A percentile compares a stretch with the other conserved stretches of the same genome.
phyloP scores from a whole-genome alignment of 1,140 invertebrate species.

The Pissodes strobi region DNA sequence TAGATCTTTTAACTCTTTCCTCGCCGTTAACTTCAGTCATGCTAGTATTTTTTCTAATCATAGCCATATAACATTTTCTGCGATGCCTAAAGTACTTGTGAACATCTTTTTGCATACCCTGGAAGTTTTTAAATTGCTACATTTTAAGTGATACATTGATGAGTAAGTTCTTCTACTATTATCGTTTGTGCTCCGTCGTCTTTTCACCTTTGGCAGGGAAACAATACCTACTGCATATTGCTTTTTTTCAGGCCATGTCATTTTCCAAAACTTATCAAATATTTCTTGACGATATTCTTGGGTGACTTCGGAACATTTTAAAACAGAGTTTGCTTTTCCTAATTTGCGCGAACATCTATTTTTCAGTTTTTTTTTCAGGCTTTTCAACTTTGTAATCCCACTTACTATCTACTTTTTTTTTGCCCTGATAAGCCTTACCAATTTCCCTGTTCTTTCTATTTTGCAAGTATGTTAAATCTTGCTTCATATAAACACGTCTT shows the following conservation, averaged over 20 bases:
- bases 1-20: background rate
- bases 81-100: slow-evolving; percentile 6
- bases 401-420: too few relatives aligned
- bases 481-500: too few relatives aligned
- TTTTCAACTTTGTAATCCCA: too few relatives aligned
- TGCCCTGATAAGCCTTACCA: too few relatives aligned
- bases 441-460: too few relatives aligned
- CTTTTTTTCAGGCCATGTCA: slow-evolving; percentile 3
- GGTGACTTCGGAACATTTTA: background rate
- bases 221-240: slow-evolving; percentile 1
- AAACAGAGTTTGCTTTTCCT: too few relatives aligned
- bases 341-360: too few relatives aligned
- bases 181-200: background rate
- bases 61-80: background rate
- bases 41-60: background rate
- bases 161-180: background rate
- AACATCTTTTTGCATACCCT: slow-evolving; percentile 35
- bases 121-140: background rate
- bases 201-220: too few relatives aligned
- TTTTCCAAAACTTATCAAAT: slow-evolving; percentile 13
- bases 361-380: too few relatives aligned
- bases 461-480: too few relatives aligned
- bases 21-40: background rate
- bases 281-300: slow-evolving; percentile 1
- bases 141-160: background rate